Evolutionary conservation across 2,113 vertebrate species (phyloP).

Genomic region (Coregonus clupeaformis): DNA sequence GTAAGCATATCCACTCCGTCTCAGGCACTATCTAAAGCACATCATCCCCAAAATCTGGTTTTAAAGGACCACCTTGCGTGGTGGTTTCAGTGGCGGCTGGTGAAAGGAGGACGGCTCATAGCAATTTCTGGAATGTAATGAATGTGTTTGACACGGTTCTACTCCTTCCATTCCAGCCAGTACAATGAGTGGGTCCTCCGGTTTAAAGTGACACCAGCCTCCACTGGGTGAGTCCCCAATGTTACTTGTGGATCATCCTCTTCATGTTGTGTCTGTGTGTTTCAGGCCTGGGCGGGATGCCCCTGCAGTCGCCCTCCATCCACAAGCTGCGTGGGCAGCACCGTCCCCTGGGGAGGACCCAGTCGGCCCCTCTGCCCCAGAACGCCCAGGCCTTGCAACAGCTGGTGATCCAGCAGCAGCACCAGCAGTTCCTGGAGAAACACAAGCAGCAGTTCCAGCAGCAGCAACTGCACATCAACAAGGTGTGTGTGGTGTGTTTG

Average conservation of each 20-base stretch:
- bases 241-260: not conserved
- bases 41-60: not conserved
- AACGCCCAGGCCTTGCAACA: constrained; percentile 94
- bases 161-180: not conserved
- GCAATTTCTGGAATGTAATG: no score
- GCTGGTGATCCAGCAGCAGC: constrained; percentile 97
- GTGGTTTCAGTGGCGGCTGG: no score
- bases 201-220: not conserved
- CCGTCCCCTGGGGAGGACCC: constrained; percentile 92
- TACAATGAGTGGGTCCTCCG: not conserved
- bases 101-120: no score
- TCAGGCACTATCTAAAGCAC: no score
- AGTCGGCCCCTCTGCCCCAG: constrained; percentile 96
- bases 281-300: not conserved
- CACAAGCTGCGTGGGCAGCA: constrained; percentile 94
- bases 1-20: no score
- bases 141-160: no score
- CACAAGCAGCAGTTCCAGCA: constrained; percentile 98
- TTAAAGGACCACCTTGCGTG: no score
- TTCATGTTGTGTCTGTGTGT: not conserved
- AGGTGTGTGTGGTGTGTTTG: constrained; percentile 69
- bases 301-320: constrained; percentile 73
- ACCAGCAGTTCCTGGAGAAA: constrained; percentile 99
- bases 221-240: not conserved
- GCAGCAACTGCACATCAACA: constrained; percentile 92